Percentiles rank a stretch among this genome's conserved stretches.
Evolutionary conservation across 2,888 invertebrate genomes (phyloP).

Genomic region (Polia nebulosa): DNA sequence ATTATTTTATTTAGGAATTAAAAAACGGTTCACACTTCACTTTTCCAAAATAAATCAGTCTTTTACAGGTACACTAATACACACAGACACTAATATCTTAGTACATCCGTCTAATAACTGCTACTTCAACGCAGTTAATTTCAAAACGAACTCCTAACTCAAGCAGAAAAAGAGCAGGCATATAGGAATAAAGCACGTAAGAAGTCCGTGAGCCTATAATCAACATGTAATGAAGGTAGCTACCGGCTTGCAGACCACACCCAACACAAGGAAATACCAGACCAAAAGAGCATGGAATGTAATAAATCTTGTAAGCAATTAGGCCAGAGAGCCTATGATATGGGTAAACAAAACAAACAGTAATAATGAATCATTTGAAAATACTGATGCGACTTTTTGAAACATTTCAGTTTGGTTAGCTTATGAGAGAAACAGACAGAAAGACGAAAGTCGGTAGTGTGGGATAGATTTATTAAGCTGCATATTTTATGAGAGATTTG

Average conservation of each 20-base stretch:
- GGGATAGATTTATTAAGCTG: no score
- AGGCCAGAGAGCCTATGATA: neutral
- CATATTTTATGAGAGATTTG: no score
- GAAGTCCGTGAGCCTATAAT: constrained; percentile 12
- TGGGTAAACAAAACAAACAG: neutral
- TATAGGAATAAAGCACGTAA: neutral
- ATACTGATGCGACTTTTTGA: neutral
- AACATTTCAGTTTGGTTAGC: neutral
- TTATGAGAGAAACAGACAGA: no score
- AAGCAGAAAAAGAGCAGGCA: neutral
- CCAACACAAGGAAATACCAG: constrained; percentile 4
- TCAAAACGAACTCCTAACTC: constrained; percentile 13
- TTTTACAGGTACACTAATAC: neutral
- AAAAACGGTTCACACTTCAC: no score
- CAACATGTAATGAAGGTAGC: constrained; percentile 18
- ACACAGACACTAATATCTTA: neutral
- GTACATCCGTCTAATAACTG: neutral
- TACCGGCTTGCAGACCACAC: neutral
- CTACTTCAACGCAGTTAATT: constrained; percentile 7
- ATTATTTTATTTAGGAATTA: no score
- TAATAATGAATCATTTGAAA: neutral
- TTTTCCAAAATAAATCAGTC: neutral
- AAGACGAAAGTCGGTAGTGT: no score
- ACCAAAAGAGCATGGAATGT: neutral
- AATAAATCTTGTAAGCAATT: constrained; percentile 8